A percentile compares a stretch with the other conserved stretches of the same genome.
These are phyloP conservation scores for Callosobruchus maculatus DNA, from an alignment of 2,888 invertebrate genomes.

Conservation along the genomic window DNA sequence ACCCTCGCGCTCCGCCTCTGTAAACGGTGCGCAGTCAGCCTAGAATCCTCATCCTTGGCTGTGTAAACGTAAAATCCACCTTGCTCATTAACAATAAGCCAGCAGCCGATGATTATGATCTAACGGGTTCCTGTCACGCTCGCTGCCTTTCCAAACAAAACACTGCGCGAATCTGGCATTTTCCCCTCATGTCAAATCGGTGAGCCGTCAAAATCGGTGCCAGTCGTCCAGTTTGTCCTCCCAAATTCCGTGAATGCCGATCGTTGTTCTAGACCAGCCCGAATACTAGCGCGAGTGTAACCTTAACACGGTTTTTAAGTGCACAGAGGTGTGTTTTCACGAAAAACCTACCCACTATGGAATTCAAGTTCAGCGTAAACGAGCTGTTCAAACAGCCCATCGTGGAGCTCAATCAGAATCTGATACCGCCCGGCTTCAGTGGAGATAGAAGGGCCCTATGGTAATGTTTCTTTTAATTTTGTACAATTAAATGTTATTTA, in stretches of 20 bases:
- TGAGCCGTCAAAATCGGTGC: background rate
- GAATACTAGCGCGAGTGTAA: background rate
- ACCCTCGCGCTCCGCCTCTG: background rate
- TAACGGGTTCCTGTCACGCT: background rate
- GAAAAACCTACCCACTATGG: conserved; percentile 43
- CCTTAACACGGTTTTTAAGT: background rate
- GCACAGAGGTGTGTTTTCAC: conserved; percentile 13
- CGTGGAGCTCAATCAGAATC: conserved; percentile 51
- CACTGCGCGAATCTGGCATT: background rate
- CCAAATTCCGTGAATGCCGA: background rate
- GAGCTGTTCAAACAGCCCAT: conserved; percentile 53
- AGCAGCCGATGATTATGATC: background rate
- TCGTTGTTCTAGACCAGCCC: background rate
- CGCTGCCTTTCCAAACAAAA: background rate
- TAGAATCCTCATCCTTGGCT: background rate
- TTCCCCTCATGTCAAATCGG: background rate
- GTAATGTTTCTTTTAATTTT: conserved; percentile 33
- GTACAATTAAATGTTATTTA: background rate
- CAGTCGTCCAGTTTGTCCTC: background rate
- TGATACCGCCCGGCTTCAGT: conserved; percentile 54
- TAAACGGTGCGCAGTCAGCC: background rate
- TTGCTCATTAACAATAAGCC: background rate
- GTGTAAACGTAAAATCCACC: background rate
- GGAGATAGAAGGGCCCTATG: conserved; percentile 54
- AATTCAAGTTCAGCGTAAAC: conserved; percentile 55